These are phyloP conservation scores for Amiota mariae DNA, from an alignment of 2,888 invertebrate genomes.

Conservation along the genomic window DNA sequence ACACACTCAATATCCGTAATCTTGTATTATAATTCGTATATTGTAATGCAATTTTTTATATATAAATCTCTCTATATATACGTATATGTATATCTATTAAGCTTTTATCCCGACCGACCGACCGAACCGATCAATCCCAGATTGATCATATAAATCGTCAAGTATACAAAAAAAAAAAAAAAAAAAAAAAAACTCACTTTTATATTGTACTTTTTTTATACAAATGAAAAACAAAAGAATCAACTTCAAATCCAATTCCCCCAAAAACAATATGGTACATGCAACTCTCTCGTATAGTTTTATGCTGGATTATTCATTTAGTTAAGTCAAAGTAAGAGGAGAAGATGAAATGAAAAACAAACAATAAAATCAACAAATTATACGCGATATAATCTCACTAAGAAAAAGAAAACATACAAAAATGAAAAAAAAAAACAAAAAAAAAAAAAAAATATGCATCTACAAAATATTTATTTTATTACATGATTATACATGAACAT, in stretches of 20 bases:
- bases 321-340: not conserved
- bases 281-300: too few relatives aligned
- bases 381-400: conserved; percentile 56
- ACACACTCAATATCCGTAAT: too few relatives aligned
- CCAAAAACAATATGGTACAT: too few relatives aligned
- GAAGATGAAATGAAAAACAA: not conserved
- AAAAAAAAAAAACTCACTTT: too few relatives aligned
- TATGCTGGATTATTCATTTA: not conserved
- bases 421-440: conserved; percentile 44
- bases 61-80: not conserved
- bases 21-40: too few relatives aligned
- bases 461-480: conserved; percentile 3
- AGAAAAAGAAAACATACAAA: conserved; percentile 45
- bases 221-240: too few relatives aligned
- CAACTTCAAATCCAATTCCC: too few relatives aligned
- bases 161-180: too few relatives aligned
- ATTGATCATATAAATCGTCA: not conserved
- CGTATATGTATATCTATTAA: conserved; percentile 35
- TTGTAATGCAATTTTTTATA: conserved; percentile 20
- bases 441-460: conserved; percentile 28
- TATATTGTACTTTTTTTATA: too few relatives aligned
- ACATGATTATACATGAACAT: conserved; percentile 1
- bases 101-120: not conserved
- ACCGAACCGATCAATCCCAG: not conserved
- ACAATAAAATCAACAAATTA: not conserved